phyloP scores from a whole-genome alignment of 2,797 vertebrate species.

The Amphiprion clarkii region DNA sequence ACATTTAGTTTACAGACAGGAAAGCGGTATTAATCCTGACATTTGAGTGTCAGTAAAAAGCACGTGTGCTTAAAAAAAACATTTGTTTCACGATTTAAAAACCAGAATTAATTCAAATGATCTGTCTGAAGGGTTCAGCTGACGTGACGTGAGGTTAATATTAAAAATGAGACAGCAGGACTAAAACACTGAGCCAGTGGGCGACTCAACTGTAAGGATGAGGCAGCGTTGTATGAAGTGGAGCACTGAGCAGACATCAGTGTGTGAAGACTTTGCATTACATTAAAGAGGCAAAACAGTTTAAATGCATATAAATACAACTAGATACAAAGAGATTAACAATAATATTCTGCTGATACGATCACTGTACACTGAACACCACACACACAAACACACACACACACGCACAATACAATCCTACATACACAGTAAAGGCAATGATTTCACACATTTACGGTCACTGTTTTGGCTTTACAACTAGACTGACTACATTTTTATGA shows the following conservation, averaged over 20 bases:
- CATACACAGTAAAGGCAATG: constrained; percentile 34
- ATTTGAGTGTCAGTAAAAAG: neutral
- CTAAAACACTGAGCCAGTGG: constrained; percentile 58
- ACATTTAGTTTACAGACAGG: constrained; percentile 3
- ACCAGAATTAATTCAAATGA: neutral
- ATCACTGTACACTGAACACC: constrained; percentile 51
- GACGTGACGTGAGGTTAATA: constrained; percentile 50
- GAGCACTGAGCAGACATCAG: constrained; percentile 64
- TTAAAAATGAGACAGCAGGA: constrained; percentile 70
- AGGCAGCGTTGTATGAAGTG: constrained; percentile 60
- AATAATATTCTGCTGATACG: constrained; percentile 54
- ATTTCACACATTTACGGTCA: constrained; percentile 58
- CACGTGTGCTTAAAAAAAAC: neutral
- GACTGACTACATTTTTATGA: constrained; percentile 39
- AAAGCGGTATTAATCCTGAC: neutral
- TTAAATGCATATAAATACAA: constrained; percentile 79
- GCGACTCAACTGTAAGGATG: constrained; percentile 54
- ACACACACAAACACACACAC: constrained; percentile 22
- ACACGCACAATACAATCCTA: constrained; percentile 38
- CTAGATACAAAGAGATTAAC: constrained; percentile 66
- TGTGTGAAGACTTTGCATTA: constrained; percentile 54
- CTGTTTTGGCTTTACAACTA: constrained; percentile 62
- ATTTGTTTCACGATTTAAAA: neutral
- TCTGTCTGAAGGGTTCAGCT: constrained; percentile 45
- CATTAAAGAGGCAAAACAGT: constrained; percentile 45